Evolutionary conservation across 2,888 invertebrate species (phyloP), one percentile per base, ranked within the genome.

Genomic region (Orgyia antiqua): DNA sequence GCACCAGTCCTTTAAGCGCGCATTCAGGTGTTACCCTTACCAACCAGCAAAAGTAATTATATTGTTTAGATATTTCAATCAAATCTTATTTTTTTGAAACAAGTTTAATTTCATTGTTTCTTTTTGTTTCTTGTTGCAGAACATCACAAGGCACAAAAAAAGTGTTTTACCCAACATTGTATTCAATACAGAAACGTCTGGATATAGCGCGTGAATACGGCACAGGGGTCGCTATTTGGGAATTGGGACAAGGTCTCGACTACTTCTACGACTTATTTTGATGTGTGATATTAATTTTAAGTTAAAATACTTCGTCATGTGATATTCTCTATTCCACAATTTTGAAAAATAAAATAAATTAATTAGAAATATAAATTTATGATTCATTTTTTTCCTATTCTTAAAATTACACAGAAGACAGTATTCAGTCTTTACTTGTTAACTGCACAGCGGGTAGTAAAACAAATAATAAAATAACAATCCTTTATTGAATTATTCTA

Each of bases 201-300:
- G 90, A 95, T 36, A 78, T 97, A 27, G 95, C 96, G 0, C 80
- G 88, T 34, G 90, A 94, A 63, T 87, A 95, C 29, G 93, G 94
- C 5, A 93, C 93, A 2, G 97, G 97, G 0, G 87, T 98, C 24
- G 93, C 97, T 0, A 92, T 98, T 55, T 98, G 98, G 98, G 98
- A 98, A 68, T 77, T 97, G n/a, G 98, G 98, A 0, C 98, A 98
- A 78, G 98, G 98, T 11, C 83, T 98, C 10, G 93, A 96, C 75
- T 98, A 95, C 71, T 98, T 98, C 75, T 98, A 96, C 72, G 97
- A 98, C 87, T 62, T 86, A 45, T 64, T 86, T 44, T 86, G 60
- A 76, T 51, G 27, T 79, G 74, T 79, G 73, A 79, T 80, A 82
- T 58, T 76, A 72, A 53, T 51, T 54, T 47, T 73, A 71, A 67